Evolutionary conservation across 2,888 invertebrate species (phyloP).

Genomic region (Congeria kusceri): DNA sequence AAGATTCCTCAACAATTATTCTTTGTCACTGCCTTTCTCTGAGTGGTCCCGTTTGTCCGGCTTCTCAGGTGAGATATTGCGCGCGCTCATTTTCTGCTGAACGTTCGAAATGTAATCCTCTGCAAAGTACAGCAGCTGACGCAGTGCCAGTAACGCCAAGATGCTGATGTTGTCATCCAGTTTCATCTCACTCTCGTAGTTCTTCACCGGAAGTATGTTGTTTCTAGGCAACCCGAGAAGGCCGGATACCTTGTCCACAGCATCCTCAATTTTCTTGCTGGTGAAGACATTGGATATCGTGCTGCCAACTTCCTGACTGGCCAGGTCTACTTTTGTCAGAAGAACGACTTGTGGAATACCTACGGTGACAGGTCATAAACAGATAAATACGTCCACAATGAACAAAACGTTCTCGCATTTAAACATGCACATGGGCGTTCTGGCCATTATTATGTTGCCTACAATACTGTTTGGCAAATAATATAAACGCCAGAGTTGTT

Average conservation of each 20-base stretch:
- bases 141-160: conserved; percentile 22
- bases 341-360: conserved; percentile 68
- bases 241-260: conserved; percentile 58
- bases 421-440: too few species aligned
- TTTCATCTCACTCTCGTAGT: conserved; percentile 34
- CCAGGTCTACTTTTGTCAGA: conserved; percentile 69
- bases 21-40: too few species aligned
- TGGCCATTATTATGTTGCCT: too few species aligned
- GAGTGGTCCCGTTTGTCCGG: too few species aligned
- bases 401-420: too few species aligned
- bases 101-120: conserved; percentile 33
- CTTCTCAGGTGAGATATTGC: neutral
- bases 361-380: conserved; percentile 15
- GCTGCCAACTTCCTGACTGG: conserved; percentile 46
- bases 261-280: conserved; percentile 44
- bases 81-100: conserved; percentile 1
- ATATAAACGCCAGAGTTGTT: too few species aligned
- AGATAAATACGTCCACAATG: too few species aligned
- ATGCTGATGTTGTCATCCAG: conserved; percentile 37
- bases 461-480: too few species aligned
- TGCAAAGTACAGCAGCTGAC: conserved; percentile 25
- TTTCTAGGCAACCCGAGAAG: conserved; percentile 51
- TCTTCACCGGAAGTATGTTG: conserved; percentile 35
- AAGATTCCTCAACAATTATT: too few species aligned
- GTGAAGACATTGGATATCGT: conserved; percentile 50